Evolutionary conservation across 2,888 invertebrate genomes (phyloP).

Genomic region (Leptopilina syphax): DNA sequence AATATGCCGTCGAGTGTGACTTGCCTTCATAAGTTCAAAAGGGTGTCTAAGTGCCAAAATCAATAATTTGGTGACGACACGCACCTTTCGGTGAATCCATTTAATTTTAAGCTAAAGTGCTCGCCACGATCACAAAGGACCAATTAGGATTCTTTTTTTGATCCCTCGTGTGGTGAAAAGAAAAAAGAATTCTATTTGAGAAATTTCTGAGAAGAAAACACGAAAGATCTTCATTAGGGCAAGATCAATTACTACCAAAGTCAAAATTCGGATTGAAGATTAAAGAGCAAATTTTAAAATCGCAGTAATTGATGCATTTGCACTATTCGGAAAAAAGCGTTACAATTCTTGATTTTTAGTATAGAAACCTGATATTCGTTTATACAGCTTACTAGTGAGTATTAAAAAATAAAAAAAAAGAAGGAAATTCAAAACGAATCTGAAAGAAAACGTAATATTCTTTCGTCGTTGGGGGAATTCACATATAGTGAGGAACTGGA

Average conservation of each 20-base stretch:
- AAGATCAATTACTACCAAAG: too few species aligned
- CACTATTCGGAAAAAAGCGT: too few species aligned
- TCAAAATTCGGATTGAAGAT: too few species aligned
- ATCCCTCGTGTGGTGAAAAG: background rate
- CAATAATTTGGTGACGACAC: slow-evolving; percentile 48
- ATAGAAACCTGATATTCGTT: slow-evolving; percentile 11
- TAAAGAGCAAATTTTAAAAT: too few species aligned
- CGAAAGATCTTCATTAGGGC: too few species aligned
- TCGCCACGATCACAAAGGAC: slow-evolving; percentile 32
- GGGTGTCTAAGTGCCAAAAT: slow-evolving; percentile 55
- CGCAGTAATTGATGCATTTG: too few species aligned
- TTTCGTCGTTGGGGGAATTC: slow-evolving; percentile 31
- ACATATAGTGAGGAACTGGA: slow-evolving; percentile 13
- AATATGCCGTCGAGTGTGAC: slow-evolving; percentile 61
- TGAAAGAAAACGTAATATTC: slow-evolving; percentile 27
- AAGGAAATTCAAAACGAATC: background rate
- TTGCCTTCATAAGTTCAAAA: slow-evolving; percentile 56
- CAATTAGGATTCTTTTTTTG: background rate
- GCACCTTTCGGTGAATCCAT: slow-evolving; percentile 26
- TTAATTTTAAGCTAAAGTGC: slow-evolving; percentile 35
- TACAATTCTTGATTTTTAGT: too few species aligned
- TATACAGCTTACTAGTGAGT: background rate
- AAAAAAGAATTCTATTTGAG: too few species aligned
- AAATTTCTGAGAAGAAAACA: too few species aligned
- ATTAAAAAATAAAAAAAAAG: background rate